Percentiles rank a stretch among this genome's conserved stretches.
These are phyloP conservation scores for Acleris holmiana DNA, from an alignment of 2,888 invertebrate species.

Conservation along the genomic window DNA sequence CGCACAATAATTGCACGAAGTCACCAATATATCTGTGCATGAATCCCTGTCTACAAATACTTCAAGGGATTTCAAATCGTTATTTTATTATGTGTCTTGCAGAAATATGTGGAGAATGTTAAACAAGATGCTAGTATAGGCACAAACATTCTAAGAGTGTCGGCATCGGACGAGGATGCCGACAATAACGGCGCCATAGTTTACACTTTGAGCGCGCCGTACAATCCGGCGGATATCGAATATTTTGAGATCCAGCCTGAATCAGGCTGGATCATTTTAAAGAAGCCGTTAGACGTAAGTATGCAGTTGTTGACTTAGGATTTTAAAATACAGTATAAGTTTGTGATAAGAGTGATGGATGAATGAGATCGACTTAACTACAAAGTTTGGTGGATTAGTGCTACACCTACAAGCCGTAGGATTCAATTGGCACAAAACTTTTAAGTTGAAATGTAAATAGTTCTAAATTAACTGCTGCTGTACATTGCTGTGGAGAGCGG, in stretches of 20 bases:
- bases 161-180: constrained; percentile 98
- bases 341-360: constrained; percentile 73
- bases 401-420: constrained; percentile 82
- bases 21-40: constrained; percentile 31
- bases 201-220: constrained; percentile 95
- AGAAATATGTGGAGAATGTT: constrained; percentile 98
- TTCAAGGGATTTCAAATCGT: constrained; percentile 36
- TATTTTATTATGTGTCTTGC: constrained; percentile 66
- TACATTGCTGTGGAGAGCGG: constrained; percentile 80
- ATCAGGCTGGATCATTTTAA: constrained; percentile 98
- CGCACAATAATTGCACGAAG: constrained; percentile 51
- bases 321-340: constrained; percentile 52
- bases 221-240: constrained; percentile 94
- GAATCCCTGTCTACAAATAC: constrained; percentile 28
- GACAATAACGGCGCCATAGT: constrained; percentile 98
- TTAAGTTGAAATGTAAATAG: constrained; percentile 82
- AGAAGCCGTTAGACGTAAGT: constrained; percentile 98
- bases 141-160: constrained; percentile 96
- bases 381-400: constrained; percentile 84
- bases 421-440: constrained; percentile 81
- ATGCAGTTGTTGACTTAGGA: constrained; percentile 56
- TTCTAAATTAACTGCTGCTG: constrained; percentile 82
- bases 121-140: constrained; percentile 98
- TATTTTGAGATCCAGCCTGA: constrained; percentile 98
- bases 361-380: constrained; percentile 79